These are phyloP conservation scores for Unio delphinus DNA, from an alignment of 2,888 invertebrate genomes.

Conservation along the genomic window DNA sequence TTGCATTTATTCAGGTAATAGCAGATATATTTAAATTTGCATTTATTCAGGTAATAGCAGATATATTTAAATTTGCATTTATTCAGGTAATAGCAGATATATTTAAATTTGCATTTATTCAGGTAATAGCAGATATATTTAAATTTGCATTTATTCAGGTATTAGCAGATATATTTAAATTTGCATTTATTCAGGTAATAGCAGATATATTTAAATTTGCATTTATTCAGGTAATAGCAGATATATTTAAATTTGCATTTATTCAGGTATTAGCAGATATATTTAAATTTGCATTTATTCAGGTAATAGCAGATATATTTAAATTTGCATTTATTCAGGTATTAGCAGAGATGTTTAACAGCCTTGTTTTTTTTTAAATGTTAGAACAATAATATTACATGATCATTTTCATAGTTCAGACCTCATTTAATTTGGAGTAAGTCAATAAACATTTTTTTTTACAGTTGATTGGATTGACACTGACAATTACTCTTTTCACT, in stretches of 20 bases:
- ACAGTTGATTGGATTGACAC: too few species aligned
- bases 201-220: conserved; percentile 73
- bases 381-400: too few species aligned
- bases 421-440: too few species aligned
- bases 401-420: too few species aligned
- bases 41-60: not conserved
- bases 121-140: too few species aligned
- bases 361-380: too few species aligned
- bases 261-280: too few species aligned
- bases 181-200: not conserved
- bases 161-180: conserved; percentile 20
- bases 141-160: conserved; percentile 83
- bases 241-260: not conserved
- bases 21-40: not conserved
- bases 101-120: not conserved
- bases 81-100: conserved; percentile 76
- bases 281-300: conserved; percentile 79
- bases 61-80: too few species aligned
- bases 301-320: conserved; percentile 72
- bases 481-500: too few species aligned
- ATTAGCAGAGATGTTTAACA: too few species aligned
- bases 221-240: conserved; percentile 78
- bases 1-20: conserved; percentile 80
- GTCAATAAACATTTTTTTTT: too few species aligned
- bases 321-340: not conserved